phyloP scores from a whole-genome alignment of 2,888 invertebrate genomes.

The Heliconius charithonia region DNA sequence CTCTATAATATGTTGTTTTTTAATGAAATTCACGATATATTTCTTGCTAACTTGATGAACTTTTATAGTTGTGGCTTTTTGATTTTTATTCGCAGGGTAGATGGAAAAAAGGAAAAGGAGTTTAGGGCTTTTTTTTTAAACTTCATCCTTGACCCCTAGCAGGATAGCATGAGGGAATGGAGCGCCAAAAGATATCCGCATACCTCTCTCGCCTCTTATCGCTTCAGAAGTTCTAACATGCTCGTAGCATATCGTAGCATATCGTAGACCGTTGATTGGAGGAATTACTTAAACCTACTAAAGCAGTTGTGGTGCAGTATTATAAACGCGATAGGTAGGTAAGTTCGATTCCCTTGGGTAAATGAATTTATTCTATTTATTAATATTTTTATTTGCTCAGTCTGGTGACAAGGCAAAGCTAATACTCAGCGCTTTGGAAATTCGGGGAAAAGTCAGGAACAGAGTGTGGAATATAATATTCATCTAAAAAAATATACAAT shows the following conservation, averaged over 20 bases:
- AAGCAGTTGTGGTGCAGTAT: neutral
- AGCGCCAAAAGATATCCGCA: too few relatives aligned
- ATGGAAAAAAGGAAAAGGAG: too few relatives aligned
- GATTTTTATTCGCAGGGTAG: too few relatives aligned
- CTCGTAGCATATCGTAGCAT: slow-evolving; percentile 15
- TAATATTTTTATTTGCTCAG: neutral
- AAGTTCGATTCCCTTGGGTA: neutral
- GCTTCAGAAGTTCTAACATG: slow-evolving; percentile 18
- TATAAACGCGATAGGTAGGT: neutral
- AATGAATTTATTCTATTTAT: neutral
- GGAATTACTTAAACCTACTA: neutral
- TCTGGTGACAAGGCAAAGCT: neutral
- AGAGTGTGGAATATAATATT: too few relatives aligned
- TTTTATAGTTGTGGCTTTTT: neutral
- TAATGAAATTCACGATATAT: slow-evolving; percentile 48
- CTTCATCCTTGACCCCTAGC: too few relatives aligned
- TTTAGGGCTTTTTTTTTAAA: too few relatives aligned
- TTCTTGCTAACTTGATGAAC: slow-evolving; percentile 15
- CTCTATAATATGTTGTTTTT: slow-evolving; percentile 46
- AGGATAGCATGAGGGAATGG: too few relatives aligned
- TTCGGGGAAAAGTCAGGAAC: neutral
- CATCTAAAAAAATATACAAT: neutral
- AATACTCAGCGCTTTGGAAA: too few relatives aligned
- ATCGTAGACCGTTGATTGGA: slow-evolving; percentile 2
- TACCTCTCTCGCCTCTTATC: neutral